Percentiles rank a stretch among this genome's conserved stretches.
These are phyloP conservation scores for Bedellia somnulentella DNA, from an alignment of 2,888 invertebrate species.

Conservation along the genomic window DNA sequence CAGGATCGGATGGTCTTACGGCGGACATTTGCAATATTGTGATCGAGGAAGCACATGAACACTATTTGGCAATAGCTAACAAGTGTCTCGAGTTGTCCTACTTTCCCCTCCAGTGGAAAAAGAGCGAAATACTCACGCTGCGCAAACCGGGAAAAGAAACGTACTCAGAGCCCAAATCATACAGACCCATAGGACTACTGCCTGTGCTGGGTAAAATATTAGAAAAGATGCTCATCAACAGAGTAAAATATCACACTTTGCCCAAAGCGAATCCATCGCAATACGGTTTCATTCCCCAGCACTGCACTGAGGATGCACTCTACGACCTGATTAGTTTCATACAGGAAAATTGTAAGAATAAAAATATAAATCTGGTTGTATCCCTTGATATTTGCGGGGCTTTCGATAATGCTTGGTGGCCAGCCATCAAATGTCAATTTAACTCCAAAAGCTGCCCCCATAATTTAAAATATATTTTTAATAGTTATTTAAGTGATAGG, in stretches of 20 bases:
- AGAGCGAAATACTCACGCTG: slow-evolving; percentile 5
- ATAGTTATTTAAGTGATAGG: too few species aligned
- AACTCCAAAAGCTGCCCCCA: slow-evolving; percentile 1
- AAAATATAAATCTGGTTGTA: slow-evolving; percentile 1
- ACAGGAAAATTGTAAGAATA: not conserved
- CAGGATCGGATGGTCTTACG: too few species aligned
- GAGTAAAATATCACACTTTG: slow-evolving; percentile 1
- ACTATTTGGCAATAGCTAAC: slow-evolving; percentile 4
- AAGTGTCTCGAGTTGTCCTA: too few species aligned
- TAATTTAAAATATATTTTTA: not conserved
- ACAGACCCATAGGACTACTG: slow-evolving; percentile 5
- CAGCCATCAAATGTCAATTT: too few species aligned
- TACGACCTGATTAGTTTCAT: slow-evolving; percentile 2
- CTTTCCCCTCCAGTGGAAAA: slow-evolving; percentile 8
- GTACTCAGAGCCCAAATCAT: slow-evolving; percentile 5
- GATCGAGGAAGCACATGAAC: not conserved
- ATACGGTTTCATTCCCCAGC: too few species aligned
- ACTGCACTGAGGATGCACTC: too few species aligned
- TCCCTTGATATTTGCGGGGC: slow-evolving; percentile 8
- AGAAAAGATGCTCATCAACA: slow-evolving; percentile 5
- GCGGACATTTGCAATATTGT: slow-evolving; percentile 6
- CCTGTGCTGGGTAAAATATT: slow-evolving; percentile 5
- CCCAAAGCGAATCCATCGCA: slow-evolving; percentile 1
- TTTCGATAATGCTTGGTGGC: too few species aligned
- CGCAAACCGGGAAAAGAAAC: slow-evolving; percentile 8